Base-by-base conservation (phyloP, 2,797 vertebrate species). In the Rhinella marina region DNA sequence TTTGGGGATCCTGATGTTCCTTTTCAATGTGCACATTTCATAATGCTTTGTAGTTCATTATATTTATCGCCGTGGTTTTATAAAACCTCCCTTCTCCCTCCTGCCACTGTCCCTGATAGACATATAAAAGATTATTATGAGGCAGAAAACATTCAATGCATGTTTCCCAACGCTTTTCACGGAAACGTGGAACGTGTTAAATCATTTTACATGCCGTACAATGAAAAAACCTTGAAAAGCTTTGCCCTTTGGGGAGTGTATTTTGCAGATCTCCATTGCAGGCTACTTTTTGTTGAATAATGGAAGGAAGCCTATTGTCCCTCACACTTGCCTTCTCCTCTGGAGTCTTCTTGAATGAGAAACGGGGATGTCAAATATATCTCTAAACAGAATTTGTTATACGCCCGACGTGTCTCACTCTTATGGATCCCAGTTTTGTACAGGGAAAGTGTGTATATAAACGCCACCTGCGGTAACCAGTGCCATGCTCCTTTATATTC, bases 311-410 rank as follows among this genome's bases (percentile, higher is more conserved):
- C 23, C 72, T 52, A 85, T 85, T 77, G 70, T 76, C 56, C 72
- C 81, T 83, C 50, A 64, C 72, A 76, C 72, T 76, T 84, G 8
- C 72, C 72, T 76, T 59, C 56, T 76, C 68, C n/a, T 62, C 54
- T 50, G 83, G 84, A 64, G 57, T 61, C 73, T 12, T 57, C 84
- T 64, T 77, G 57, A 77, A 66, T 85, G 84, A 54, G 73, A 61
- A 77, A 85, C 41, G n/a, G 19, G 72, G 27, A 77, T 85, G 54
- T 85, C 57, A 59, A 50, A 85, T 85, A 19, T 85, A 29, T 77
- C 84, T 85, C 27, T 85, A 77, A 77, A 61, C 57, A 77, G 84
- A 76, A 85, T 64, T 50, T 64, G 57, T 66, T 78, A 77, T 27
- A 78, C 54, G 72, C 59, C 0, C 59, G 50, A 27, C 54, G 41